These are phyloP conservation scores for Anolis apletophallus DNA, from an alignment of 2,797 vertebrate species.

Conservation along the genomic window DNA sequence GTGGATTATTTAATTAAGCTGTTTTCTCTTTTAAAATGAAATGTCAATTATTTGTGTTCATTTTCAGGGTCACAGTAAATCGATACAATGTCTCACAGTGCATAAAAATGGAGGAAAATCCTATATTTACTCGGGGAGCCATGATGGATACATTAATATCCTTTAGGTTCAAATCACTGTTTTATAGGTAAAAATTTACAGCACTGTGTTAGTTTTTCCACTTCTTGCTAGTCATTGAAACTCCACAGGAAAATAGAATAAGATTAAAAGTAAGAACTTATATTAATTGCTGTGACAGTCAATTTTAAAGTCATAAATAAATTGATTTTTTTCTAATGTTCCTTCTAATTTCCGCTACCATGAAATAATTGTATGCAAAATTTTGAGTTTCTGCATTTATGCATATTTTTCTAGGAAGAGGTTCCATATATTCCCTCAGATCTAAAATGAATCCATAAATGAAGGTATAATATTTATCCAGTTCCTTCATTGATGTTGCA, in stretches of 20 bases:
- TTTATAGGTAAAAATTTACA: neutral
- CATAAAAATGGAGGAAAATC: constrained; percentile 85
- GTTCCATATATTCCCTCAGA: no score
- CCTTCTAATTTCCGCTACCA: no score
- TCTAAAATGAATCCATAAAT: no score
- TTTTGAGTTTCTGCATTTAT: no score
- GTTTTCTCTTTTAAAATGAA: neutral
- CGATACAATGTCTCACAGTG: constrained; percentile 92
- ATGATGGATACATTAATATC: constrained; percentile 99
- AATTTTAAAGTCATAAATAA: no score
- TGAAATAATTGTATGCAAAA: no score
- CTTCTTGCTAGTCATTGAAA: neutral
- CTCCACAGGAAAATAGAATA: neutral
- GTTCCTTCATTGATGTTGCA: neutral
- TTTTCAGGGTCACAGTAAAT: constrained; percentile 93
- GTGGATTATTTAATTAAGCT: neutral
- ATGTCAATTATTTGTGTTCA: neutral
- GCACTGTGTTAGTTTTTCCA: neutral
- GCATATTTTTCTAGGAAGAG: no score
- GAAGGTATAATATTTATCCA: neutral
- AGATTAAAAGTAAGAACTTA: neutral
- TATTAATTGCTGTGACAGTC: neutral
- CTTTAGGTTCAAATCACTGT: constrained; percentile 73
- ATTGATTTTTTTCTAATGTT: no score
- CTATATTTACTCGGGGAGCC: constrained; percentile 94